Percentiles rank a stretch among this genome's conserved stretches.
These are phyloP conservation scores for Syrmaticus mikado DNA, from an alignment of 2,113 vertebrate species.

Conservation along the genomic window DNA sequence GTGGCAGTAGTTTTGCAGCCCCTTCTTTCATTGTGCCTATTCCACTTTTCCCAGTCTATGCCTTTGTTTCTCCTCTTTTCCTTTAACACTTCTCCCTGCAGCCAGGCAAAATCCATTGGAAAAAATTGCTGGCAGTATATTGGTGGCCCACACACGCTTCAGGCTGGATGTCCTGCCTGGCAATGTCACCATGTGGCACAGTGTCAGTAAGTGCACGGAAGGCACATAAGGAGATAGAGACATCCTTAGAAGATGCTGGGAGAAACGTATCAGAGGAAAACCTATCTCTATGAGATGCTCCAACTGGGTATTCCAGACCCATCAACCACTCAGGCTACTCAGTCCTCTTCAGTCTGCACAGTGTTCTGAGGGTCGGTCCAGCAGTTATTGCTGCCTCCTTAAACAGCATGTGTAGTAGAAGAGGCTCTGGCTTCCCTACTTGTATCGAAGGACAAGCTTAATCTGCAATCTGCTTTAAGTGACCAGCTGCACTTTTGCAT, in stretches of 20 bases:
- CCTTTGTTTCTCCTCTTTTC: not conserved
- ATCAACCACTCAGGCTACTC: not conserved
- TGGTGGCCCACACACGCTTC: not conserved
- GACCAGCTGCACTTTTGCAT: not conserved
- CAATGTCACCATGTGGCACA: not conserved
- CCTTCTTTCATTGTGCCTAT: not conserved
- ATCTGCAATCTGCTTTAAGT: not conserved
- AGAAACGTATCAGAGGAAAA: not conserved
- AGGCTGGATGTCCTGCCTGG: not conserved
- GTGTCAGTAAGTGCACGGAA: not conserved
- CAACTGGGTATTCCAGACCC: not conserved
- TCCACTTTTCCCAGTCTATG: not conserved
- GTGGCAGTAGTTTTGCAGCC: not conserved
- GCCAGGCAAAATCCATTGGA: not conserved
- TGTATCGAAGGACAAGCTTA: rapidly evolving
- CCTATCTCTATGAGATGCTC: not conserved
- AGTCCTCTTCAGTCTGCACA: not conserved
- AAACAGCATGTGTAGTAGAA: not conserved
- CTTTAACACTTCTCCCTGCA: not conserved
- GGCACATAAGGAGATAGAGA: not conserved
- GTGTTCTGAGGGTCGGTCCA: not conserved
- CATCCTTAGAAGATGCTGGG: not conserved
- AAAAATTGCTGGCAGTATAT: not conserved
- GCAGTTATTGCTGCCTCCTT: not conserved
- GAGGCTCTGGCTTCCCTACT: not conserved